Percentiles rank a stretch among this genome's conserved stretches.
These are phyloP conservation scores for Hemithea aestivaria DNA, from an alignment of 2,888 invertebrate genomes.

Conservation along the genomic window DNA sequence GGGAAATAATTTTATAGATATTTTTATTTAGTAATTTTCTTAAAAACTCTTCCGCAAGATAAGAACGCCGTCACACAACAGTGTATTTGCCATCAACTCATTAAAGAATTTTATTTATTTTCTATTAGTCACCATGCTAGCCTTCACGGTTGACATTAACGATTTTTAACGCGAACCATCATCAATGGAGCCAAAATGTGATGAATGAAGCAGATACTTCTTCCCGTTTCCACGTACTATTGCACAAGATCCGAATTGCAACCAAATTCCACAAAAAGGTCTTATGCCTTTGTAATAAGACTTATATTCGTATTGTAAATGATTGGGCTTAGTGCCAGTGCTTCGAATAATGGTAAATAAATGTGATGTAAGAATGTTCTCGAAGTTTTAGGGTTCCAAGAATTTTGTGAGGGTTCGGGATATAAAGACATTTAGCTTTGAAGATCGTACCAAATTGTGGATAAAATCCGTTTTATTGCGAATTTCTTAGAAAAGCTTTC, in stretches of 20 bases:
- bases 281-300: conserved; percentile 7
- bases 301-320: conserved; percentile 6
- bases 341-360: conserved; percentile 41
- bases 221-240: conserved; percentile 18
- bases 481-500: not conserved
- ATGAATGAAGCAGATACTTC: conserved; percentile 24
- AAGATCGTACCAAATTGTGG: too few species aligned
- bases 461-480: too few species aligned
- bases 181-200: conserved; percentile 18
- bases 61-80: too few species aligned
- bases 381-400: conserved; percentile 26
- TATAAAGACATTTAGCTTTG: too few species aligned
- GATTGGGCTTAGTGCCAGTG: conserved; percentile 53
- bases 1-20: too few species aligned
- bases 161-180: conserved; percentile 8
- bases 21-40: too few species aligned
- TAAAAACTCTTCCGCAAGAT: too few species aligned
- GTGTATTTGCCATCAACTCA: too few species aligned
- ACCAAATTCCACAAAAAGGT: conserved; percentile 8
- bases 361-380: conserved; percentile 55
- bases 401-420: conserved; percentile 4
- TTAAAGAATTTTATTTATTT: too few species aligned
- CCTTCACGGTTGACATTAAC: conserved; percentile 6
- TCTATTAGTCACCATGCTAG: too few species aligned
- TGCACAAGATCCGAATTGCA: conserved; percentile 22